phyloP scores from a whole-genome alignment of 2,888 invertebrate genomes.

The Hydriomena furcata region DNA sequence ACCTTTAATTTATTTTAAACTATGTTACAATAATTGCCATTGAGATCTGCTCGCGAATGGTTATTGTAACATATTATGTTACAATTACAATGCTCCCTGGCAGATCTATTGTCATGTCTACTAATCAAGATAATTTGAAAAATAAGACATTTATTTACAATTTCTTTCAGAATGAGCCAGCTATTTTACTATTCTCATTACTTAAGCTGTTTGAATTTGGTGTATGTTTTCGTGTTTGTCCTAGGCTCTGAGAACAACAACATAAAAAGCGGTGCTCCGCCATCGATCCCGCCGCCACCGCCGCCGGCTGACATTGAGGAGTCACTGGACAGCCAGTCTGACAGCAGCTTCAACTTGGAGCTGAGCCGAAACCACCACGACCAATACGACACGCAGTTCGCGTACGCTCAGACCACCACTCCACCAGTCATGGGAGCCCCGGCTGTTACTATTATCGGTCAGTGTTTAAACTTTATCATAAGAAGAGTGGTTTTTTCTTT shows the following conservation, averaged over 20 bases:
- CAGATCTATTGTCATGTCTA: too few relatives aligned
- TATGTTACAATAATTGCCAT: too few relatives aligned
- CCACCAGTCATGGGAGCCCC: slow-evolving; percentile 45
- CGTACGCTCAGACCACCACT: slow-evolving; percentile 28
- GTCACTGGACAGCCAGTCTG: slow-evolving; percentile 64
- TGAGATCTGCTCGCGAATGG: too few relatives aligned
- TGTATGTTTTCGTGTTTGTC: slow-evolving; percentile 38
- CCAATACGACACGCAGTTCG: slow-evolving; percentile 89
- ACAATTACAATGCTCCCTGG: too few relatives aligned
- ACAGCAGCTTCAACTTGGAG: slow-evolving; percentile 87
- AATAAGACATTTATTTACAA: too few relatives aligned
- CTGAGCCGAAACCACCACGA: slow-evolving; percentile 88
- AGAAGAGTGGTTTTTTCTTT: too few relatives aligned
- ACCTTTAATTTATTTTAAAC: too few relatives aligned
- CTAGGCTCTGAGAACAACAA: slow-evolving; percentile 60
- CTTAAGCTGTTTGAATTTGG: too few relatives aligned
- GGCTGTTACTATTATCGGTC: slow-evolving; percentile 74
- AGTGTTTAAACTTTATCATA: slow-evolving; percentile 44
- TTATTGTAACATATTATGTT: too few relatives aligned
- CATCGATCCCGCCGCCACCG: slow-evolving; percentile 80
- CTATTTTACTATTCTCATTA: too few relatives aligned
- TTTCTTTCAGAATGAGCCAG: too few relatives aligned
- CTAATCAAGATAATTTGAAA: too few relatives aligned
- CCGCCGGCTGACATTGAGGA: slow-evolving; percentile 68
- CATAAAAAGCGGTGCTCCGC: slow-evolving; percentile 67